Percentiles rank a stretch among this genome's conserved stretches.
These are phyloP conservation scores for Cyprinus carpio DNA, from an alignment of 2,113 vertebrate genomes.

Conservation along the genomic window DNA sequence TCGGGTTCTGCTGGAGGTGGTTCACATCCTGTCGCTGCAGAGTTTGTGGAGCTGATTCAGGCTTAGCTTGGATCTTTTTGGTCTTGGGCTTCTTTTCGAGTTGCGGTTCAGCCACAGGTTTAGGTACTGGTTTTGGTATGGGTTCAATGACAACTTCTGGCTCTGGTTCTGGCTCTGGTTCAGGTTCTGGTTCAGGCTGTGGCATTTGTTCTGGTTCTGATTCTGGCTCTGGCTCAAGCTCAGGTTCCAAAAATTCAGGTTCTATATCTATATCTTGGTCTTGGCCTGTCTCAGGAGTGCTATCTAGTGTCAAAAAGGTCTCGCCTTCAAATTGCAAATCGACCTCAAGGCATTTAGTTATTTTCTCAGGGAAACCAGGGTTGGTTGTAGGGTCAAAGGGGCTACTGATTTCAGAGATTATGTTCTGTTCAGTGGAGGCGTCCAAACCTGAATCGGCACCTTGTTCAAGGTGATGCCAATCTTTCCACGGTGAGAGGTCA, in stretches of 20 bases:
- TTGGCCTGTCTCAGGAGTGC: slow-evolving; percentile 76
- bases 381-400: slow-evolving; percentile 88
- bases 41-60: slow-evolving; percentile 55
- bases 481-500: slow-evolving; percentile 92
- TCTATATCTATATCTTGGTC: slow-evolving; percentile 43
- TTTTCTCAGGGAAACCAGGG: slow-evolving; percentile 80
- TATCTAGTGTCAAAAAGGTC: slow-evolving; percentile 86
- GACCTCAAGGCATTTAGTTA: slow-evolving; percentile 85
- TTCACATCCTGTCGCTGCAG: slow-evolving; percentile 71
- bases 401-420: slow-evolving; percentile 87
- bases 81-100: slow-evolving; percentile 55
- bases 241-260: slow-evolving; percentile 34
- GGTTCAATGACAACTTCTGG: slow-evolving; percentile 49
- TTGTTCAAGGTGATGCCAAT: slow-evolving; percentile 88
- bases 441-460: slow-evolving; percentile 84
- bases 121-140: slow-evolving; percentile 9
- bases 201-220: background rate
- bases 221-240: background rate
- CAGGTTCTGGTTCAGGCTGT: background rate
- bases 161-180: background rate
- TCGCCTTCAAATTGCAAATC: slow-evolving; percentile 91
- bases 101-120: slow-evolving; percentile 32
- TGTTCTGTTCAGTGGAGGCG: slow-evolving; percentile 80
- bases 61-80: slow-evolving; percentile 48
- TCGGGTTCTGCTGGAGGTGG: slow-evolving; percentile 82